Percentiles rank a stretch among this genome's conserved stretches.
Conservation (phyloP, 1,140 invertebrate genomes). For the Eupeodes corollae region DNA sequence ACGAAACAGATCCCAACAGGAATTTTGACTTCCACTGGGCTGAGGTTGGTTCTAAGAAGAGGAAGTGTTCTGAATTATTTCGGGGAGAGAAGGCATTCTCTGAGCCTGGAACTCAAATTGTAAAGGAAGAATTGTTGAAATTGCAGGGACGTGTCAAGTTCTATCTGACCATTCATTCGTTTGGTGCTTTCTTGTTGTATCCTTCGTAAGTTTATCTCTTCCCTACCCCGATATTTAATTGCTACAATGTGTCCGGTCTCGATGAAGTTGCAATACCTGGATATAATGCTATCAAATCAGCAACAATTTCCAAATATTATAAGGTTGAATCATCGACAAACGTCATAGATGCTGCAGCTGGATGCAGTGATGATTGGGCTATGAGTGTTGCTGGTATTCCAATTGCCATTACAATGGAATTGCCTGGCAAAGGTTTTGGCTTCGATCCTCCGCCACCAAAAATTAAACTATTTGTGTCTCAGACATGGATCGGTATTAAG, state of each 20-base stretch:
- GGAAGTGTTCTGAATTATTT: conserved; percentile 51
- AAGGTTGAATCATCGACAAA: conserved; percentile 45
- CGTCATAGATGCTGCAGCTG: conserved; percentile 39
- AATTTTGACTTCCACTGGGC: conserved; percentile 52
- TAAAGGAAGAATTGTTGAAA: conserved; percentile 31
- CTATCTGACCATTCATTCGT: conserved; percentile 58
- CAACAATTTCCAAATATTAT: conserved; percentile 37
- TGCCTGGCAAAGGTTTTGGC: conserved; percentile 50
- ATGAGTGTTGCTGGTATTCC: conserved; percentile 42
- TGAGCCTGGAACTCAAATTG: conserved; percentile 46
- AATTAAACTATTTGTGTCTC: conserved; percentile 44
- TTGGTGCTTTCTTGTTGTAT: conserved; percentile 49
- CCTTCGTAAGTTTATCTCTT: conserved; percentile 36
- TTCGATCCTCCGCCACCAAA: conserved; percentile 52
- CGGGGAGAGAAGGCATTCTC: conserved; percentile 51
- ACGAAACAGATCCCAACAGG: conserved; percentile 47
- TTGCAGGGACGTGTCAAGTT: conserved; percentile 41
- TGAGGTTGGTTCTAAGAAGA: conserved; percentile 46
- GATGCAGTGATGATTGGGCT: conserved; percentile 50
- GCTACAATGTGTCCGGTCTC: conserved; percentile 17
- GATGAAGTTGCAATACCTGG: conserved; percentile 23
- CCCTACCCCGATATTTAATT: not conserved
- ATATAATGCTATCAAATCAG: conserved; percentile 27
- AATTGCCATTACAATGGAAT: conserved; percentile 52
- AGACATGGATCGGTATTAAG: conserved; percentile 57